A percentile compares a stretch with the other conserved stretches of the same genome.
phyloP scores from a whole-genome alignment of 1,140 invertebrate species.

The Drosophila parvula region DNA sequence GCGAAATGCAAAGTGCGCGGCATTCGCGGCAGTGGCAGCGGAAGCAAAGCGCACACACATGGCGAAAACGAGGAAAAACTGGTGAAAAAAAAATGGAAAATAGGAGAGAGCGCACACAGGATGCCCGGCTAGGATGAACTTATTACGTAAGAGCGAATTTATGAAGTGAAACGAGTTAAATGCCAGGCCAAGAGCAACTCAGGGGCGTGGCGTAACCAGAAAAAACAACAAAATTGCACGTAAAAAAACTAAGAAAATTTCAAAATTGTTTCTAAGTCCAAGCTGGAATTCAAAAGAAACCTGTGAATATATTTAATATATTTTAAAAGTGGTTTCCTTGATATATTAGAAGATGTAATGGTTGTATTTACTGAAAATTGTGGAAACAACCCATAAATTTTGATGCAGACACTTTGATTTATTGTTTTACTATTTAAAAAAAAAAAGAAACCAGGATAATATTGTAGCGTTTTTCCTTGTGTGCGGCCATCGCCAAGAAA shows the following conservation, averaged over 20 bases:
- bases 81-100: conserved; percentile 13
- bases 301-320: background rate
- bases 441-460: background rate
- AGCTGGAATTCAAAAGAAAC: background rate
- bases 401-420: background rate
- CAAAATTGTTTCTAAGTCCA: background rate
- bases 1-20: conserved; percentile 75
- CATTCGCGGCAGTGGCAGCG: conserved; percentile 53
- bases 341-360: background rate
- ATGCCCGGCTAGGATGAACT: conserved; percentile 56
- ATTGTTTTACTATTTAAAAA: conserved; percentile 2
- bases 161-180: conserved; percentile 82
- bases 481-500: conserved; percentile 57
- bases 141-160: conserved; percentile 82
- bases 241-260: conserved; percentile 1
- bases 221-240: conserved; percentile 19
- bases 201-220: conserved; percentile 27
- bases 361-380: too few species aligned
- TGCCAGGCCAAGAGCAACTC: conserved; percentile 66
- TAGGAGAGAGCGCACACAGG: conserved; percentile 19
- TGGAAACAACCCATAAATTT: background rate
- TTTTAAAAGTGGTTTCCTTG: too few species aligned
- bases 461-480: background rate
- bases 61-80: conserved; percentile 27
- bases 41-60: conserved; percentile 60